Percentiles rank a stretch among this genome's conserved stretches.
These are phyloP conservation scores for Drosophila mayri DNA, from an alignment of 1,140 invertebrate species.

Conservation along the genomic window DNA sequence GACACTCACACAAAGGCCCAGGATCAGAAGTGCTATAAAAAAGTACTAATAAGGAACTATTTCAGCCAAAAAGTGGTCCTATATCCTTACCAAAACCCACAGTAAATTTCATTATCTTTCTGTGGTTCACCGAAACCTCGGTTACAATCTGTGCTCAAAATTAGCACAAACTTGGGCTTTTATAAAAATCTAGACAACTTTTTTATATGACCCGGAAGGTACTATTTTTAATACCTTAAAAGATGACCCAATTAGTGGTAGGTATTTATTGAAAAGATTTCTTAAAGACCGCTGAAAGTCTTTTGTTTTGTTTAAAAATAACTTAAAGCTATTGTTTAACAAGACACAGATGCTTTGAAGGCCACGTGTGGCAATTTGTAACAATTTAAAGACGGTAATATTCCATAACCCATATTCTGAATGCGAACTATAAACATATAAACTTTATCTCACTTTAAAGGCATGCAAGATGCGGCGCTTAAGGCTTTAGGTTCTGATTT, in stretches of 20 bases:
- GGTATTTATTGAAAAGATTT: neutral
- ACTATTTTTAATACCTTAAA: slow-evolving; percentile 19
- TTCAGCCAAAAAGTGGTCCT: too few relatives aligned
- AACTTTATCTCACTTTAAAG: slow-evolving; percentile 2
- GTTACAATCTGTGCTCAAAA: slow-evolving; percentile 18
- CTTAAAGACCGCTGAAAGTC: neutral
- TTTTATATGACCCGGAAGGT: slow-evolving; percentile 15
- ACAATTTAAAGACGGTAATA: slow-evolving; percentile 15
- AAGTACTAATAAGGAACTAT: neutral
- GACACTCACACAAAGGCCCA: slow-evolving; percentile 34
- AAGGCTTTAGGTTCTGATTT: slow-evolving; percentile 45
- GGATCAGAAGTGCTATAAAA: slow-evolving; percentile 26
- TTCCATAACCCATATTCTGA: neutral
- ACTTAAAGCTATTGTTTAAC: neutral
- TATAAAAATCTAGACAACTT: slow-evolving; percentile 25
- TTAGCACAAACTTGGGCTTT: slow-evolving; percentile 20
- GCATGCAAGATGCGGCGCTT: neutral
- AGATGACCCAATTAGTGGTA: slow-evolving; percentile 9
- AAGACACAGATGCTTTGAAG: neutral
- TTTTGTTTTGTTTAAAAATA: slow-evolving; percentile 9
- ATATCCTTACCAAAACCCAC: slow-evolving; percentile 54
- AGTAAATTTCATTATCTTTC: slow-evolving; percentile 50
- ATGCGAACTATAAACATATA: neutral
- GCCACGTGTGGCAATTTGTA: neutral
- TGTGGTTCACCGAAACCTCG: slow-evolving; percentile 4